Conservation (phyloP, 2,888 invertebrate genomes). For the Physocephala rufipes region DNA sequence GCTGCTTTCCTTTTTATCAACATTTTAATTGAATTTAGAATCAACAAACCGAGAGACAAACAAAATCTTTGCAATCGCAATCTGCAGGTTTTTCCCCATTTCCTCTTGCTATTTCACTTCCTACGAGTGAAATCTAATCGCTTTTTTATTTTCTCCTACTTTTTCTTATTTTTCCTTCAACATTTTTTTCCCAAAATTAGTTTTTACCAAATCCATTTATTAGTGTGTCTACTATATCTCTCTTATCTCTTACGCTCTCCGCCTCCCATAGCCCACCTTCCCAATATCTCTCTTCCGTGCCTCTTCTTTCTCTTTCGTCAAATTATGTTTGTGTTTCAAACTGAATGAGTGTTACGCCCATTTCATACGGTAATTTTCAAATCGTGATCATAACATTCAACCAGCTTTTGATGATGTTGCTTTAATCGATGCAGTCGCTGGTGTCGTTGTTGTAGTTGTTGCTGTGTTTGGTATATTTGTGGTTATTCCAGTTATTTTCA, state of each 20-base stretch:
- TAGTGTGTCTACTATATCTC: not conserved
- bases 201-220: no score
- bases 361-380: slow-evolving; percentile 65
- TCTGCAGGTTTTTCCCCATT: no score
- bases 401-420: slow-evolving; percentile 44
- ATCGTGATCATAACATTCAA: slow-evolving; percentile 64
- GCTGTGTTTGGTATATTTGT: not conserved
- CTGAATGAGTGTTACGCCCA: slow-evolving; percentile 54
- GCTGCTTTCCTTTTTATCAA: no score
- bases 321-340: slow-evolving; percentile 35
- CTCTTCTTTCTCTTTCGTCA: not conserved
- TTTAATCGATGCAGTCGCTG: slow-evolving; percentile 36
- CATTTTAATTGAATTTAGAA: no score
- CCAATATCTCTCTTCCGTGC: not conserved
- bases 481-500: not conserved
- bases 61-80: no score
- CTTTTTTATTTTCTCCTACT: no score
- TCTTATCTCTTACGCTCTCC: not conserved
- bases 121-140: no score
- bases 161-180: not conserved
- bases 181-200: not conserved
- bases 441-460: slow-evolving; percentile 12
- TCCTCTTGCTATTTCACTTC: no score
- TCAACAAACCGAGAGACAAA: no score
- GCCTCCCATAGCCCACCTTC: not conserved